Base-by-base conservation (phyloP, 2,113 vertebrate species). In the Bagarius yarrelli region DNA sequence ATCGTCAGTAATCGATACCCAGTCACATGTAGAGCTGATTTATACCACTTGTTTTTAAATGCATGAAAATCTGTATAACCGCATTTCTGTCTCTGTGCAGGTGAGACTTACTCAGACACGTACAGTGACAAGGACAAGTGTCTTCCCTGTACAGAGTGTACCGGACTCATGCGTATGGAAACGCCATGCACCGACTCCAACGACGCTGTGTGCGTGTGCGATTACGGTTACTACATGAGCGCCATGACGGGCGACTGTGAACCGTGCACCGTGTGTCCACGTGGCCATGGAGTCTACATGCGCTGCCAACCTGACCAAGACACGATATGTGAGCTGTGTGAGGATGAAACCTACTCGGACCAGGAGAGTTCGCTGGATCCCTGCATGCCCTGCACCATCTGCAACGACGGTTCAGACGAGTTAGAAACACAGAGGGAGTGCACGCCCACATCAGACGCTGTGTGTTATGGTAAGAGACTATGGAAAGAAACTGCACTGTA, bases 101-200 rank as follows among this genome's bases (percentile, higher is more conserved):
- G 98, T 0, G 94, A 98, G 89, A 97, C 95, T 1, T 98, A 90
- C 91, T 99, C 98, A 0, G 96, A 96, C 76, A 91, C 85, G 11
- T 93, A 95, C 92, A 99, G 98, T 4, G 92, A 91, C 91, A 96
- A 88, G 0, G 96, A 98, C 88, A 78, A 89, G 0, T 98, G 98
- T 87, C 91, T 86, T 72, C 89, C 91, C 0, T 98, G 98, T 90
- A 97, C 94, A 0, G 88, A 95, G 87, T 98, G 98, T 8, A 86
- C 89, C 53, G 95, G 96, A 30, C 92, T 97, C 88, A 95, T 95
- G 91, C 95, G 96, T 70, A 97, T 99, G 96, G 88, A 88, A 0
- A 96, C 95, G 0, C 98, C 98, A 0, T 99, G 98, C 85, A 97
- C 98, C n/a, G 98, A 99, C 91, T 95, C 96, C 0, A 97, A 96